Evolutionary conservation across 2,888 invertebrate species (phyloP).

Genomic region (Junonia oenone): DNA sequence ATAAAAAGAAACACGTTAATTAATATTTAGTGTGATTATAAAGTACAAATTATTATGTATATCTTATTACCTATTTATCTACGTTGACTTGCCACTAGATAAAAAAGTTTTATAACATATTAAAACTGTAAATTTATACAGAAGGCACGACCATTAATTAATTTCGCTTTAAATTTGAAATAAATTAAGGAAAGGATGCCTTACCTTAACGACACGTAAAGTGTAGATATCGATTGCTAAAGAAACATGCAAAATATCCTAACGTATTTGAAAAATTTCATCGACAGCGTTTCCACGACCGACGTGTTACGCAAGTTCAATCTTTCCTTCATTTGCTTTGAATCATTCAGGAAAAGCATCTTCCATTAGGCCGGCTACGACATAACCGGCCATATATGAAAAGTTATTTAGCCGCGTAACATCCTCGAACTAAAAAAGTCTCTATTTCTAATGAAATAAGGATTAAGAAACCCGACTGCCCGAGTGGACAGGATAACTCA

Average conservation of each 20-base stretch:
- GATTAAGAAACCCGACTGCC: constrained; percentile 27
- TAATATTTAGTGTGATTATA: too few species aligned
- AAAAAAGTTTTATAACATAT: too few species aligned
- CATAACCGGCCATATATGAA: constrained; percentile 29
- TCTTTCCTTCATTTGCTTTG: constrained; percentile 25
- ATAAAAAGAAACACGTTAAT: too few species aligned
- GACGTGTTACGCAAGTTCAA: constrained; percentile 13
- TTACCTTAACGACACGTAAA: not conserved
- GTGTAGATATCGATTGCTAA: constrained; percentile 6
- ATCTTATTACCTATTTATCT: too few species aligned
- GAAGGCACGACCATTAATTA: too few species aligned
- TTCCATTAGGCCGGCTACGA: constrained; percentile 22
- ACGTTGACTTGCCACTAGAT: too few species aligned
- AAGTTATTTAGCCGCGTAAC: constrained; percentile 22
- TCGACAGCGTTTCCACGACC: constrained; percentile 11
- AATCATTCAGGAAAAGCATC: constrained; percentile 30
- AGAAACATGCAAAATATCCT: constrained; percentile 10
- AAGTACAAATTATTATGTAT: too few species aligned
- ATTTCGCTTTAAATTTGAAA: not conserved
- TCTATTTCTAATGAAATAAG: constrained; percentile 29
- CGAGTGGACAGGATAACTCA: constrained; percentile 46
- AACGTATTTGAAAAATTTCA: constrained; percentile 8
- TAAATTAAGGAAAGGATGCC: not conserved
- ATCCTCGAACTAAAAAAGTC: constrained; percentile 27
- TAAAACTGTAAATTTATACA: too few species aligned